Percentiles rank a stretch among this genome's conserved stretches.
These are phyloP conservation scores for Trichogramma evanescens DNA, from an alignment of 2,888 invertebrate genomes.

Conservation along the genomic window DNA sequence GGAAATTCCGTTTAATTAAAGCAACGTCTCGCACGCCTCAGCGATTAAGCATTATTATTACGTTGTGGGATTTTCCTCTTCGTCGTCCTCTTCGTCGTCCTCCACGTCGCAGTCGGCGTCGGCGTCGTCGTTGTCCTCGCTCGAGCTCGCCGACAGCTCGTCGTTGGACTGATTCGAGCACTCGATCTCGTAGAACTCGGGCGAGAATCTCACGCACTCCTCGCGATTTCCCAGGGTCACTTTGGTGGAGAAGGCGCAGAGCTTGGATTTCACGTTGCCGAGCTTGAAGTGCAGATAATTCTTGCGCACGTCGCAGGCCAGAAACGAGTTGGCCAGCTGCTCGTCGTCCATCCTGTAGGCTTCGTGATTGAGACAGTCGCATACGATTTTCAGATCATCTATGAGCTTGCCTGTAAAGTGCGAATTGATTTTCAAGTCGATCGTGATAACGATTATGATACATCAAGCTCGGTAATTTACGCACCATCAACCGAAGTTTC, in stretches of 20 bases:
- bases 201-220: neutral
- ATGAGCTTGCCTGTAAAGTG: conserved; percentile 8
- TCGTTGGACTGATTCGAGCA: neutral
- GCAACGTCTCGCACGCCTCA: too few relatives aligned
- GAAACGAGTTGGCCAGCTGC: neutral
- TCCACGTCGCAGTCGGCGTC: neutral
- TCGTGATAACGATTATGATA: too few relatives aligned
- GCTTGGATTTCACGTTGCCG: neutral
- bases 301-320: conserved; percentile 6
- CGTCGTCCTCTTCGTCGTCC: too few relatives aligned
- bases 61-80: too few relatives aligned
- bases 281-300: conserved; percentile 12
- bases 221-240: neutral
- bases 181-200: neutral
- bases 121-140: neutral
- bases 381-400: conserved; percentile 2
- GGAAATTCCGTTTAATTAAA: too few relatives aligned
- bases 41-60: too few relatives aligned
- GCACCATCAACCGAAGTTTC: too few relatives aligned
- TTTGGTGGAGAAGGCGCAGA: neutral
- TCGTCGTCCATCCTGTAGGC: neutral
- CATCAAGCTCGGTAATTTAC: too few relatives aligned
- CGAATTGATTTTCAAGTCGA: too few relatives aligned
- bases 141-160: neutral
- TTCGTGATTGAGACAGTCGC: conserved; percentile 5